Base-by-base conservation (phyloP, 2,888 invertebrate species). In the Desoria tigrina region DNA sequence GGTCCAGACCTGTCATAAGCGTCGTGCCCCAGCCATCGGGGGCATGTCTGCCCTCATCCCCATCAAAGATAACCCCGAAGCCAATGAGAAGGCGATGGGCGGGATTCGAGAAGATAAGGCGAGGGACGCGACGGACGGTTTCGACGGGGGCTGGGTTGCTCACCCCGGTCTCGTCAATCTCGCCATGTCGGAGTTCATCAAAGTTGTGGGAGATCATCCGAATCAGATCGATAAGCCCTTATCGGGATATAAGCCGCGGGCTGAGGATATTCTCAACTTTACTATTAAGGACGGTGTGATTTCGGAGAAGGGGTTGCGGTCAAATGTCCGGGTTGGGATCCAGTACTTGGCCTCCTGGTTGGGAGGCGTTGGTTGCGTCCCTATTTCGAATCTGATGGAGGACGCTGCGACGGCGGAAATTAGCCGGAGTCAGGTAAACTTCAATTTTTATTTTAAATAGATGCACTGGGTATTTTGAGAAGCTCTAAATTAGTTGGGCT, bases 351-450 rank as follows among this genome's bases (percentile, higher is more conserved):
- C 68, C 1, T 58, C 58, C 4, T 72, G 69, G 69, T 42, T 72
- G 2, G 60, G 50, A 18, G 72, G 72, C 9, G 67, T 63, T 26
- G 72, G 72, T 11, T 72, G 72, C 60, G 66, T 72, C 7, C 72
- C 72, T 0, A 72, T 72, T 37, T 61, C 59, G 37, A 72, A 72
- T 62, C 32, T 72, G 18, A 72, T 72, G 72, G 72, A 72, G 42
- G 72, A 72, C 49, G 67, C 72, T n/a, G 72, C 72, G 27, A 72
- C 72, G 2, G 72, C 72, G 14, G 72, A 72, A 62, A 70, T 72
- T 42, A 68, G 68, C 55, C 56, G 72, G 42, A 69, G 67, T 59
- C 69, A 70, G 39, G n/a, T n/a, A n/a, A n/a, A n/a, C n/a, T n/a
- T n/a, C n/a, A n/a, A n/a, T n/a, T n/a, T n/a, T n/a, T n/a, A n/a